Evolutionary conservation across 2,797 vertebrate genomes (phyloP).

Genomic region (Phoeniculus purpureus): DNA sequence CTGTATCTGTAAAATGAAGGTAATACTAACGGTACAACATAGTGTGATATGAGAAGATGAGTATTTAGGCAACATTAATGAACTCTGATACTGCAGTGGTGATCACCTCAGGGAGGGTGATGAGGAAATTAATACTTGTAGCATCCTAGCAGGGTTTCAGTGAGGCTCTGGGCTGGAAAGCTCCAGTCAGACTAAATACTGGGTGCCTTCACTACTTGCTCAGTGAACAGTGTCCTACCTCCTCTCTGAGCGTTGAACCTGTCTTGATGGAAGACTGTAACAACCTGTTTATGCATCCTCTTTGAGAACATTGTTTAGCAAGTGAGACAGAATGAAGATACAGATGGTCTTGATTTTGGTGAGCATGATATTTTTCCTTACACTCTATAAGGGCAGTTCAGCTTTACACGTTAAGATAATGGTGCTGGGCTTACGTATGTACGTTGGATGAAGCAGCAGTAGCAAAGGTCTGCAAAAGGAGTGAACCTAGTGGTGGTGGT

Average conservation of each 20-base stretch:
- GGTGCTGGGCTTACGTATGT: rapidly evolving
- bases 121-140: background rate
- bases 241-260: background rate
- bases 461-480: background rate
- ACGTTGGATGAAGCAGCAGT: background rate
- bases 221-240: background rate
- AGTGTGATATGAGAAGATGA: background rate
- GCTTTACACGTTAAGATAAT: background rate
- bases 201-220: background rate
- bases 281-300: background rate
- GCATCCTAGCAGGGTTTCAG: background rate
- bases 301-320: background rate
- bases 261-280: background rate
- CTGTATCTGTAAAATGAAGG: background rate
- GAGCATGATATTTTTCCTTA: background rate
- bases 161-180: background rate
- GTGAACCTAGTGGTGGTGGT: background rate
- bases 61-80: background rate
- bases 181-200: background rate
- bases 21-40: background rate
- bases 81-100: background rate
- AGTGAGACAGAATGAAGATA: background rate
- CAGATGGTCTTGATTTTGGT: background rate
- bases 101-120: background rate
- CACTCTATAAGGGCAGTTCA: background rate